Percentiles rank a stretch among this genome's conserved stretches.
Conservation (phyloP, 2,113 vertebrate species). For the Pygoscelis adeliae region DNA sequence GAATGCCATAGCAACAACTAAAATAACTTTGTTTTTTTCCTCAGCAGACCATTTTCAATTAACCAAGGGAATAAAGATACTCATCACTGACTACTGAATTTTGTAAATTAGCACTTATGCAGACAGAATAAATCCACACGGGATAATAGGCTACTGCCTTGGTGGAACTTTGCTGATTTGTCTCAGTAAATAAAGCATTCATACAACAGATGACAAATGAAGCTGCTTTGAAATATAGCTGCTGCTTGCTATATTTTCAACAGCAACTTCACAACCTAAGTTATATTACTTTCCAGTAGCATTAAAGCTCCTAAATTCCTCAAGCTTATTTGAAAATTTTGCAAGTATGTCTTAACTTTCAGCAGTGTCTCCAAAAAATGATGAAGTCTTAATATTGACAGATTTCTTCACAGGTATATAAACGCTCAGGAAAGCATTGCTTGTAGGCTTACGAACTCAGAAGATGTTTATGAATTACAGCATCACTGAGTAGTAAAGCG, state of each 20-base stretch:
- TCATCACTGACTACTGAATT: not conserved
- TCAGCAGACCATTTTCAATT: not conserved
- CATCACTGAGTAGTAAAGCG: not conserved
- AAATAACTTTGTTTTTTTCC: not conserved
- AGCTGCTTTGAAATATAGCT: not conserved
- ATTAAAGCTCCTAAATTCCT: not conserved
- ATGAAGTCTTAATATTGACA: not conserved
- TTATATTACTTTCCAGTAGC: not conserved
- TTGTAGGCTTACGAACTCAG: not conserved
- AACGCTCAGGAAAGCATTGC: not conserved
- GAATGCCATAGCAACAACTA: not conserved
- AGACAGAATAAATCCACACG: not conserved
- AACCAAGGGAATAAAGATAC: not conserved
- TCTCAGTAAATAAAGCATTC: not conserved
- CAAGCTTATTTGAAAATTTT: not conserved
- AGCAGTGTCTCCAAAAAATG: not conserved
- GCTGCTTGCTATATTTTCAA: not conserved
- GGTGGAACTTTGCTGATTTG: not conserved
- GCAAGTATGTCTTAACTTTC: not conserved
- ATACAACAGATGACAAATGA: not conserved
- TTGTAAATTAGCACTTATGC: not conserved
- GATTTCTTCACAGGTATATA: not conserved
- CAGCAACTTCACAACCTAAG: not conserved
- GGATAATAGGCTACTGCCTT: not conserved
- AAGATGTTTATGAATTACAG: not conserved